These are phyloP conservation scores for Damaliscus lunatus DNA, from an alignment of 2,113 vertebrate genomes.

Conservation along the genomic window DNA sequence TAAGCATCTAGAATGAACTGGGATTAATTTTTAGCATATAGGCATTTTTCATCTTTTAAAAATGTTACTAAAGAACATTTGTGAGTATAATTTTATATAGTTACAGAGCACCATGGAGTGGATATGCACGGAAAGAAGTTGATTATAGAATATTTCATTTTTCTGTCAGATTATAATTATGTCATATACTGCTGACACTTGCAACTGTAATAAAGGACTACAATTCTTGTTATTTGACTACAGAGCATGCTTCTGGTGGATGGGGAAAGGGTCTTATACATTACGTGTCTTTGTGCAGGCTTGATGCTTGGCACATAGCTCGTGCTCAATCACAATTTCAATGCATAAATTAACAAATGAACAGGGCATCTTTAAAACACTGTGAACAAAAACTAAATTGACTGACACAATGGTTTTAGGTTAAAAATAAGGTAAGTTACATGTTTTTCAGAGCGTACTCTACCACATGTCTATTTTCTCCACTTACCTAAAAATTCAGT, in stretches of 20 bases:
- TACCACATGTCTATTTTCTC: not conserved
- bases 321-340: not conserved
- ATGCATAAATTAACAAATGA: not conserved
- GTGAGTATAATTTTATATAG: constrained; percentile 64
- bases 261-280: not conserved
- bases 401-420: not conserved
- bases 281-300: not conserved
- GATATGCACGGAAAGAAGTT: constrained; percentile 44
- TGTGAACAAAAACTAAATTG: not conserved
- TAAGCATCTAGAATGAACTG: constrained; percentile 61
- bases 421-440: not conserved
- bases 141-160: constrained; percentile 56
- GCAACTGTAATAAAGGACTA: constrained; percentile 44
- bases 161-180: constrained; percentile 66
- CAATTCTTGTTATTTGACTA: not conserved
- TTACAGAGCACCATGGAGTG: constrained; percentile 41
- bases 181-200: constrained; percentile 57
- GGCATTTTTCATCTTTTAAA: constrained; percentile 67
- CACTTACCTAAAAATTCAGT: not conserved
- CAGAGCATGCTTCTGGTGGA: not conserved
- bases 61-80: constrained; percentile 59
- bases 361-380: not conserved
- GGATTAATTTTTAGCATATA: constrained; percentile 57
- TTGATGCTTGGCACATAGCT: not conserved
- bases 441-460: not conserved